Evolutionary conservation across 1,140 invertebrate genomes (phyloP), one percentile per base, ranked within the genome.

Genomic region (Scaptomyza hsui): DNA sequence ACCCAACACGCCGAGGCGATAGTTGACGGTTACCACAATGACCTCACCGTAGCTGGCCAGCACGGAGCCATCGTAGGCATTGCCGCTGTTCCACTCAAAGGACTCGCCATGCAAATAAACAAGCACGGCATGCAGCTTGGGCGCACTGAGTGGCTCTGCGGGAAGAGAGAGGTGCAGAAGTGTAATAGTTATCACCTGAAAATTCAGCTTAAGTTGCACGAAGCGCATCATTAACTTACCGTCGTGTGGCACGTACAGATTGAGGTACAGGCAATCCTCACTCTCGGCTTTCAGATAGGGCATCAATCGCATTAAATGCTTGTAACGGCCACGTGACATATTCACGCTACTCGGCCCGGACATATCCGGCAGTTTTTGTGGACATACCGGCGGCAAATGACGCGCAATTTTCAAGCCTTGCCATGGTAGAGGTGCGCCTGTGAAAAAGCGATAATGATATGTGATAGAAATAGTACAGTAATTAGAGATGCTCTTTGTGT

Each of bases 11-110:
- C 97, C 98, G 0, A 99, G 93, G 21, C 98, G 93, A 90, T 96
- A 99, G 92, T 99, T 99, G 24, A 99, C 92, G 12, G 96, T 98
- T 35, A 99, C 95, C 21, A 99, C 97, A 86, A 99, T 95, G 21
- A 99, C 94, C 78, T 97, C 95, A 32, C 97, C 97, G 78, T 97
- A 98, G 45, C 96, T 95, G 44, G 97, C 94, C 52, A 99, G 91
- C 10, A 98, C 94, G 41, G 95, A 95, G 2, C 97, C 97, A 89
- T 99, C 97, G 85, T 97, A 98, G 0, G 96, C 94, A 92, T 98
- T 98, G 59, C 97, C 97, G 10, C 97, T 97, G 89, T 97, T 97
- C 95, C 97, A 98, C 81, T 97, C 96, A 91, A 96, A 98, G 1
- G 96, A 97, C 86, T 98, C 97, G 0, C 97, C 97, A 72, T 98